Conservation (phyloP, 2,113 vertebrate species). For the Heptranchias perlo region DNA sequence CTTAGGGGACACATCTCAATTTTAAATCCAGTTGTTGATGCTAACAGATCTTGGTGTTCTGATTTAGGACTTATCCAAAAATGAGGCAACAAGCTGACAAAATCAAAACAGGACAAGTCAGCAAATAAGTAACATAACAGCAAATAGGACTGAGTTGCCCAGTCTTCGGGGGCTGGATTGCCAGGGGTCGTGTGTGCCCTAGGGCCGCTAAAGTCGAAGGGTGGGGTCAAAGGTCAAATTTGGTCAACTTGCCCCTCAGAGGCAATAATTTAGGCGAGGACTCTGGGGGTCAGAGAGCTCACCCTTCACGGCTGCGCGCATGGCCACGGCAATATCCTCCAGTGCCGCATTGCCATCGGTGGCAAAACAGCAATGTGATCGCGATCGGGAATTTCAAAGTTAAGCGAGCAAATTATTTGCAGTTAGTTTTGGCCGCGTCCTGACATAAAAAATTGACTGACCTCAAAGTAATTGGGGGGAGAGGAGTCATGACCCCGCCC, state of each 20-base stretch:
- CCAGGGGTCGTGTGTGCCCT: neutral
- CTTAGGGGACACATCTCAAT: too few relatives aligned
- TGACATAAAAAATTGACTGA: neutral
- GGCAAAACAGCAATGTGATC: neutral
- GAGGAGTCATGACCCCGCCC: neutral
- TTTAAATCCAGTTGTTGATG: neutral
- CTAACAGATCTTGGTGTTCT: neutral
- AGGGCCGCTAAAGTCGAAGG: neutral
- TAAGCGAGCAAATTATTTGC: neutral
- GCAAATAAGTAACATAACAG: neutral
- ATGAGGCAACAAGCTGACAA: neutral
- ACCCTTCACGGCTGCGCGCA: neutral
- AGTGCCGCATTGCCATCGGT: neutral
- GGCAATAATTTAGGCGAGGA: neutral
- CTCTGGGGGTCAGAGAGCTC: neutral
- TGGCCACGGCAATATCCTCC: neutral
- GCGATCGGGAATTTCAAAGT: neutral
- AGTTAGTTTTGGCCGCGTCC: neutral
- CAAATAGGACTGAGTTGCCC: neutral
- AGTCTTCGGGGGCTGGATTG: neutral
- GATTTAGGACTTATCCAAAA: neutral
- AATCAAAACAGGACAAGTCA: neutral
- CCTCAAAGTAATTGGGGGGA: neutral
- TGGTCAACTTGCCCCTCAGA: neutral
- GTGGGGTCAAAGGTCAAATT: conserved; percentile 1